phyloP scores from a whole-genome alignment of 2,797 vertebrate species.

The Acrossocheilus wenchowensis region DNA sequence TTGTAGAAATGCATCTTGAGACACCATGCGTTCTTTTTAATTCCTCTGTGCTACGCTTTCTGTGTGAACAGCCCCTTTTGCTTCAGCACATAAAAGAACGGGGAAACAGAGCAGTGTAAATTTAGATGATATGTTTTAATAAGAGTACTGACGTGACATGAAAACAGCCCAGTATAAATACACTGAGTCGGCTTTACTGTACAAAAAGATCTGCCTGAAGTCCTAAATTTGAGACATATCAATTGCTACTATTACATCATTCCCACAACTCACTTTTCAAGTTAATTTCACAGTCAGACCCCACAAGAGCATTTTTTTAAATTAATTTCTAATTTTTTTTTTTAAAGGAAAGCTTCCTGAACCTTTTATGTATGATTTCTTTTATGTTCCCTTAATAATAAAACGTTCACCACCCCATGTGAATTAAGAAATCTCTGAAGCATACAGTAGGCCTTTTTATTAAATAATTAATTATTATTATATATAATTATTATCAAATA shows the following conservation, averaged over 20 bases:
- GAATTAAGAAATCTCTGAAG: background rate
- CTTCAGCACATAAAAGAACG: background rate
- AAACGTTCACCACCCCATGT: background rate
- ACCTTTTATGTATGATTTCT: conserved; percentile 9
- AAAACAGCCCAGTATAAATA: conserved; percentile 8
- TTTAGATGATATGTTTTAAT: conserved; percentile 19
- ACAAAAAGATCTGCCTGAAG: conserved; percentile 37
- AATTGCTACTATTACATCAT: conserved; percentile 20
- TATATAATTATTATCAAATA: background rate
- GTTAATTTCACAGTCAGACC: conserved; percentile 5
- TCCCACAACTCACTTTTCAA: background rate
- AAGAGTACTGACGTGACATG: conserved; percentile 11
- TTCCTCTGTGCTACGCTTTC: background rate
- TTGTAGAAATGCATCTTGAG: background rate
- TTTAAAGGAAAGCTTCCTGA: background rate
- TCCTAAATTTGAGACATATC: conserved; percentile 31
- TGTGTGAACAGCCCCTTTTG: background rate
- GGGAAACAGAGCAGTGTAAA: conserved; percentile 2
- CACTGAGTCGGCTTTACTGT: background rate
- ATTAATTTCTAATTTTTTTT: too few species aligned
- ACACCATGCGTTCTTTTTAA: background rate
- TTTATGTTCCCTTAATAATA: background rate
- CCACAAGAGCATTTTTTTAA: background rate
- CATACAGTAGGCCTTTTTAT: background rate
- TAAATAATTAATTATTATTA: background rate